phyloP scores from a whole-genome alignment of 2,797 vertebrate species.

The Pipistrellus kuhlii region DNA sequence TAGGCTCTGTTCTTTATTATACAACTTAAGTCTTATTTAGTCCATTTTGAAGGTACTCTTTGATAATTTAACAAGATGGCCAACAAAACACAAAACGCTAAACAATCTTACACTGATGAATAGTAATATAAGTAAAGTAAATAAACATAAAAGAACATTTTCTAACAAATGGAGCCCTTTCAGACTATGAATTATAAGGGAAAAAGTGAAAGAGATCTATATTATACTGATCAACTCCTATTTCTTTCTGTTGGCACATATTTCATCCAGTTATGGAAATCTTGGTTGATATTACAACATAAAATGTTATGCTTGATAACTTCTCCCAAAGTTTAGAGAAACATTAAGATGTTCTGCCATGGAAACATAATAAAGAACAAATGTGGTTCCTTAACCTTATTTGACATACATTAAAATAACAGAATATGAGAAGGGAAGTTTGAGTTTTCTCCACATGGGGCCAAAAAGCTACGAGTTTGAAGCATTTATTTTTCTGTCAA shows the following conservation, averaged over 20 bases:
- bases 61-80: neutral
- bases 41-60: neutral
- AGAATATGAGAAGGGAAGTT: slow-evolving; percentile 21
- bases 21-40: neutral
- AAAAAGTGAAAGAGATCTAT: neutral
- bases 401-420: slow-evolving; percentile 57
- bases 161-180: neutral
- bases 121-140: neutral
- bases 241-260: neutral
- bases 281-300: slow-evolving; percentile 37
- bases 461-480: slow-evolving; percentile 31
- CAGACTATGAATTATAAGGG: neutral
- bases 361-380: slow-evolving; percentile 61
- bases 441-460: neutral
- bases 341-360: slow-evolving; percentile 14
- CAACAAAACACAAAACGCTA: slow-evolving; percentile 31
- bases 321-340: slow-evolving; percentile 8
- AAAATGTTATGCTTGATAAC: slow-evolving; percentile 33
- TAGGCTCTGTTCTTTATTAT: neutral
- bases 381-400: slow-evolving; percentile 54
- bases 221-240: neutral
- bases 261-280: neutral
- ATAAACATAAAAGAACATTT: neutral
- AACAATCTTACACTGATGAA: neutral
- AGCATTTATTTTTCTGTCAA: slow-evolving; percentile 61